These are phyloP conservation scores for Tympanuchus pallidicinctus DNA, from an alignment of 2,113 vertebrate species.

Conservation along the genomic window DNA sequence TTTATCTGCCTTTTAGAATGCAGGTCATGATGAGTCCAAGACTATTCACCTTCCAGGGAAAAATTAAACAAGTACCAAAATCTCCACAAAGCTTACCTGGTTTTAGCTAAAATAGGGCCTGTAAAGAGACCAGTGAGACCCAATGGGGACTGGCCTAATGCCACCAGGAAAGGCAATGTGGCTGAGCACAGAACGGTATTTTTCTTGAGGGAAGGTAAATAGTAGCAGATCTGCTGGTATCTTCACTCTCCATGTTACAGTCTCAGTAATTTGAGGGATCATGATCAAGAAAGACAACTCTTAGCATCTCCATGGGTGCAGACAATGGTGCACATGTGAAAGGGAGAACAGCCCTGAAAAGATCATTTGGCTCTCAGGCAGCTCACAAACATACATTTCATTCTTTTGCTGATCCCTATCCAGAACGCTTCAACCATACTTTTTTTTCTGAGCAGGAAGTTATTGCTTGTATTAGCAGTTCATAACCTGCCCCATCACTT, in stretches of 20 bases:
- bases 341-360: not conserved
- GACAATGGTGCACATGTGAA: not conserved
- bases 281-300: not conserved
- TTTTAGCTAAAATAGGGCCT: not conserved
- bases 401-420: not conserved
- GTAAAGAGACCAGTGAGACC: not conserved
- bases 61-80: accelerated
- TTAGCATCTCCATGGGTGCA: not conserved
- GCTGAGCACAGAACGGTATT: not conserved
- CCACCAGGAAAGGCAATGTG: accelerated
- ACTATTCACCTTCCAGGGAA: not conserved
- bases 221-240: not conserved
- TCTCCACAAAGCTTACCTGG: not conserved
- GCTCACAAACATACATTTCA: not conserved
- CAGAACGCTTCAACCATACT: not conserved
- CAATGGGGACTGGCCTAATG: not conserved
- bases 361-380: not conserved
- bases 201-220: not conserved
- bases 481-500: not conserved
- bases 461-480: not conserved
- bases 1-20: not conserved
- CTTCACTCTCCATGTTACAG: not conserved
- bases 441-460: not conserved
- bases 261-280: not conserved
- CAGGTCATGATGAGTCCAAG: not conserved